Conservation (phyloP, 2,113 vertebrate genomes). For the Seriola rivoliana region DNA sequence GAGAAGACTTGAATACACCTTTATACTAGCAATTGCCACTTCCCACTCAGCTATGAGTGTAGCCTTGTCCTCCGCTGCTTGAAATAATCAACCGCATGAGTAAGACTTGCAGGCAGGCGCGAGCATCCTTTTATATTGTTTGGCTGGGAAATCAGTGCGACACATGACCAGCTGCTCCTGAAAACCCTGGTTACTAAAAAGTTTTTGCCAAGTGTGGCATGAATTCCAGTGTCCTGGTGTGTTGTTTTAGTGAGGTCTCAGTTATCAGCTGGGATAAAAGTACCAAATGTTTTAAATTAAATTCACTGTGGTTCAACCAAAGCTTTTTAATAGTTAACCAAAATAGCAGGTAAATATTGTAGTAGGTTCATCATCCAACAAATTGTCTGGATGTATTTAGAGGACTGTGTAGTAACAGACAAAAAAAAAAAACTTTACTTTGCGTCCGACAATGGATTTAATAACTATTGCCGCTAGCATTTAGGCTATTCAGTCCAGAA, state of each 20-base stretch:
- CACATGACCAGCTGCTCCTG: slow-evolving; percentile 45
- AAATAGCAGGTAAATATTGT: background rate
- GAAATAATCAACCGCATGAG: slow-evolving; percentile 52
- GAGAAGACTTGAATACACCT: slow-evolving; percentile 36
- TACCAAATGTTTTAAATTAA: no score
- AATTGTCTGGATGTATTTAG: background rate
- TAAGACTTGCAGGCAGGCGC: slow-evolving; percentile 52
- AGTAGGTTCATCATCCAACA: background rate
- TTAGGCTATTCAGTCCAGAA: slow-evolving; percentile 6
- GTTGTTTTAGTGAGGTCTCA: background rate
- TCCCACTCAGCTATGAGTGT: slow-evolving; percentile 57
- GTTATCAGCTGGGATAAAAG: background rate
- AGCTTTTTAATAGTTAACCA: background rate
- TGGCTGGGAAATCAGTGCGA: slow-evolving; percentile 43
- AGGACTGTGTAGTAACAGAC: slow-evolving; percentile 11
- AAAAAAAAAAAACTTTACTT: background rate
- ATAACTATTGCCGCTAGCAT: background rate
- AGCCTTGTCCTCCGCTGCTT: slow-evolving; percentile 50
- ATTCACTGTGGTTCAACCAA: no score
- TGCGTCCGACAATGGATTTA: background rate
- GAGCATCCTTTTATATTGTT: slow-evolving; percentile 49
- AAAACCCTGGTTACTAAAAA: slow-evolving; percentile 30
- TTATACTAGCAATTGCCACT: slow-evolving; percentile 31
- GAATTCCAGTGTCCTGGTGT: slow-evolving; percentile 4
- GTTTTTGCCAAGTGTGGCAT: slow-evolving; percentile 18